Base-by-base conservation (phyloP, 2,113 vertebrate genomes). In the Sialia sialis region DNA sequence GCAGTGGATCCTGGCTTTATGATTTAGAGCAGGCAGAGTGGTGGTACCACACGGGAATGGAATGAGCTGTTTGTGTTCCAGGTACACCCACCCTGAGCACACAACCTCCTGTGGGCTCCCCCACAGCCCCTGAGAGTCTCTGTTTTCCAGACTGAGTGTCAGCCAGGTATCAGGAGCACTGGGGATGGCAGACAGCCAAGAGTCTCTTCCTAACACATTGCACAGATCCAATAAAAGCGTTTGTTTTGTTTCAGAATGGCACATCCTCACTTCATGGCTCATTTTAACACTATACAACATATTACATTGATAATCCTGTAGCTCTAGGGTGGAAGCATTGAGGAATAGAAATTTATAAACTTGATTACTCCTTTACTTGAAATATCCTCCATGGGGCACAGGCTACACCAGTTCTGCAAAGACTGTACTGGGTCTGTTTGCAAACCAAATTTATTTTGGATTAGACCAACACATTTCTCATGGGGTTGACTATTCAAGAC, bases 311-410 rank as follows among this genome's bases (percentile, higher is more conserved):
- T 78, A 78, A 43, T 14, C 23, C 58, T 8, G 10, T 23, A 63
- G 39, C 6, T 20, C 34, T 51, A 51, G 1, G 16, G 27, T 43
- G 43, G 66, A 52, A 90, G 27, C 48, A 54, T 0, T 21, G 43
- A 72, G 59, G 19, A 78, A 77, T 8, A 77, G 17, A 77, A 69
- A 66, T 43, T 27, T 10, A 39, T 20, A 43, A 44, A 6, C 6
- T 17, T 0, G 1, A 36, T 30, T 75, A 41, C 23, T 52, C 3
- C 4, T 75, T 63, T 36, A 22, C 22, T 51, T 70, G 36, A 32
- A 70, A 39, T 36, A 84, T 4, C 0, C 0, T 39, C 69, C 70
- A 30, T 0, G 27, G 43, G 18, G 17, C 32, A 46, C 1, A 0
- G 1, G 17, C 60, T 55, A 63, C 23, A 48, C 10, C n/a, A 68